Evolutionary conservation across 2,888 invertebrate species (phyloP), one percentile per base, ranked within the genome.

Genomic region (Brachyptera putata): DNA sequence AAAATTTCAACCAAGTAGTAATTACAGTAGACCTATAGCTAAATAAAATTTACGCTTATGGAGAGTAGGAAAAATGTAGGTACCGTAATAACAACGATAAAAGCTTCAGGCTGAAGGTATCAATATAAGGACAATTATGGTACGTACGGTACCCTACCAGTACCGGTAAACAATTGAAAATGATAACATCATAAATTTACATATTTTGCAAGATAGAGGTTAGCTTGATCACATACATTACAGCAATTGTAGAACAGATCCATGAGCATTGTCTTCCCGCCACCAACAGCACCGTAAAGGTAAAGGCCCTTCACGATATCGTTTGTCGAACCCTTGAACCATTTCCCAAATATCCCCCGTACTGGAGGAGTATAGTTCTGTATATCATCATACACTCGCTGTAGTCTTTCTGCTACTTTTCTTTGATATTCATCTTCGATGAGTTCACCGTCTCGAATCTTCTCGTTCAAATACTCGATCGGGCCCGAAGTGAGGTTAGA

Each of bases 261-360:
- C 99, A 99, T 99, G 61, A 99, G 77, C 88, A 98, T 98, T 4
- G 99, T 99, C 80, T 99, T 99, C 46, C 99, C 99, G 68, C 94
- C 92, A 48, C 95, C 93, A 64, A 94, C 93, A 70, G 93, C 87
- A 59, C 95, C 95, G 76, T 89, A 85, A 61, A 95, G 84, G 71
- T 96, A 95, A 11, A 95, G 76, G 3, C 95, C 95, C 74, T 84
- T 84, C 1, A 90, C 89, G 37, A 79, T 79, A 63, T 78, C 74
- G 43, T 67, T 66, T 62, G 69, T 71, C 63, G 68, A 68, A 46
- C 50, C 1, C 58, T 58, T 53, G 72, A 71, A 69, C 64, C 73
- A 63, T 67, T 74, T 75, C 14, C 70, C 73, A 53, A 82, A 74
- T 26, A 80, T 67, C 43, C 72, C 75, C 57, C 70, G 71, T 66